Evolutionary conservation across 2,797 vertebrate species (phyloP), one percentile per base, ranked within the genome.

Genomic region (Chromis chromis): DNA sequence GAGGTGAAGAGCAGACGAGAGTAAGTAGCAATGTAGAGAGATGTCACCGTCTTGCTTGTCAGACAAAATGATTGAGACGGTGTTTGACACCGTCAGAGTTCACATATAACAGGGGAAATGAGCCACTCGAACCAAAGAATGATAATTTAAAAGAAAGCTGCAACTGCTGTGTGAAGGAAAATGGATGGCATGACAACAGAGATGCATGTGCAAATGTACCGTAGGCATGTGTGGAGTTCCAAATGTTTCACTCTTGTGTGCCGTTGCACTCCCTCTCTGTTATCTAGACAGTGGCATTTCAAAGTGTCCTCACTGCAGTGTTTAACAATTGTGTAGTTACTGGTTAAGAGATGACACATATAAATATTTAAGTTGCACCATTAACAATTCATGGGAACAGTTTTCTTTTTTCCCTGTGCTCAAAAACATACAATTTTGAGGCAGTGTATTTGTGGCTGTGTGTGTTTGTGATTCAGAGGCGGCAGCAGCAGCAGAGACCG

Each of bases 361-460:
- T 85, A 59, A 82, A 83, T 78, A 70, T 82, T 86, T 80, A 57
- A 83, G 25, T 39, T 61, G 12, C 42, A 28, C 10, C 8, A 62
- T 85, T 61, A 84, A 84, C 22, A 77, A 69, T 86, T 84, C 27
- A 85, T 78, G 48, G 27, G 27, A 42, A 70, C 61, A 21, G 21
- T 67, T 70, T 27, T 10, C 28, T 49, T 63, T 62, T 49, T 28
- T 65, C 21, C 49, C 48, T 27, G 0, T 46, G 68, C 50, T 12
- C 13, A 78, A 82, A 70, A 84, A 57, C 28, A 50, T 14, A 65
- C 55, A 33, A 31, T 71, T 77, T 70, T 66, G 11, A 70, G 28
- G 40, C 59, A n/a, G 39, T 27, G 14, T 64, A 11, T 65, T 31
- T 71, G 57, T 46, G 19, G 3, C 22, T 52, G 21, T 40, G 16